A percentile compares a stretch with the other conserved stretches of the same genome.
phyloP scores from a whole-genome alignment of 2,113 vertebrate genomes.

The Dinomys branickii region DNA sequence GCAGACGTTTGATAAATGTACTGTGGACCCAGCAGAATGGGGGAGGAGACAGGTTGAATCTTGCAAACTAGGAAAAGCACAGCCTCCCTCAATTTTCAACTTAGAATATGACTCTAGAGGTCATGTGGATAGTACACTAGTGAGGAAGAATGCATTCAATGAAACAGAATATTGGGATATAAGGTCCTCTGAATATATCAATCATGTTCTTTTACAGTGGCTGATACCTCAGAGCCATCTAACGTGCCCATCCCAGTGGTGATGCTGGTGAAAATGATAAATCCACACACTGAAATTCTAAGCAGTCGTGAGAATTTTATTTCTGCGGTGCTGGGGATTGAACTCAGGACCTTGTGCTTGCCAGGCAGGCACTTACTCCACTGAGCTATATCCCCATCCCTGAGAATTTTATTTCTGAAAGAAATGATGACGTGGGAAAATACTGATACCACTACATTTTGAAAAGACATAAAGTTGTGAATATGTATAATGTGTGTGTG shows the following conservation, averaged over 20 bases:
- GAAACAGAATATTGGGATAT: neutral
- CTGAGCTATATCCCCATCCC: too few species aligned
- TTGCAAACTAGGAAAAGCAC: neutral
- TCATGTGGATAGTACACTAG: too few species aligned
- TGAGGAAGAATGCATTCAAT: neutral
- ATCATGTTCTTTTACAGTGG: neutral
- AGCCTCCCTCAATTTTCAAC: neutral
- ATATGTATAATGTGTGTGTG: neutral
- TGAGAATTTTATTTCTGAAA: neutral
- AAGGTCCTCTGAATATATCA: neutral
- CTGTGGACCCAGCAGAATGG: neutral
- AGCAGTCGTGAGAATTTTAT: neutral
- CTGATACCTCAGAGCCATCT: neutral
- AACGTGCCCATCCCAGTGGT: neutral
- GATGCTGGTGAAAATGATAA: neutral
- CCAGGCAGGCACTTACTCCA: too few species aligned
- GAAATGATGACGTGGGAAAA: neutral
- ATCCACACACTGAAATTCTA: neutral
- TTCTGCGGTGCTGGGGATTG: too few species aligned
- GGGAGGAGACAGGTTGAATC: neutral
- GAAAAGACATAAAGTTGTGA: neutral
- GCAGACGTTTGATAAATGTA: neutral
- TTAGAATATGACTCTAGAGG: neutral
- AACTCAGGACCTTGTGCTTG: too few species aligned
- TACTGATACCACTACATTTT: neutral